phyloP scores from a whole-genome alignment of 1,140 invertebrate species.

The Whitmania pigra region DNA sequence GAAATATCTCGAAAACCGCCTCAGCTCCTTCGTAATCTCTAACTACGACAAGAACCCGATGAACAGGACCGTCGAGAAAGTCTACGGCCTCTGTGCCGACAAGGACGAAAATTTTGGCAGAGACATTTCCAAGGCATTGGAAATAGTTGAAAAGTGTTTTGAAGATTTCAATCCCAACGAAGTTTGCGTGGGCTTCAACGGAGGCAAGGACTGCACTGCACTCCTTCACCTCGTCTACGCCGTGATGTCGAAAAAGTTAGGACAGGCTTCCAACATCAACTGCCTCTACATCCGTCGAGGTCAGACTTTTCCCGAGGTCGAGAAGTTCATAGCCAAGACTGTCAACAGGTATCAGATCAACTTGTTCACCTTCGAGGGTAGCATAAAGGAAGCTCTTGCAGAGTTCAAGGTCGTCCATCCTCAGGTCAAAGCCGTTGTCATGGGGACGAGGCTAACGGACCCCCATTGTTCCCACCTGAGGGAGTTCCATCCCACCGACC shows the following conservation, averaged over 20 bases:
- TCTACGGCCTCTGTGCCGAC: constrained; percentile 30
- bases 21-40: constrained; percentile 36
- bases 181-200: constrained; percentile 81
- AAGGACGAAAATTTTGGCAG: constrained; percentile 22
- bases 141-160: constrained; percentile 32
- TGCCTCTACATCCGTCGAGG: constrained; percentile 60
- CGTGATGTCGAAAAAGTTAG: constrained; percentile 46
- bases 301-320: constrained; percentile 71
- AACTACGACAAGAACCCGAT: constrained; percentile 40
- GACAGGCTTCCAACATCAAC: constrained; percentile 45
- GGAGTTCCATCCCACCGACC: constrained; percentile 60
- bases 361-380: constrained; percentile 36
- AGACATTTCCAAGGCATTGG: constrained; percentile 30
- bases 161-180: constrained; percentile 46
- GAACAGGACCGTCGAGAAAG: constrained; percentile 30
- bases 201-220: constrained; percentile 91
- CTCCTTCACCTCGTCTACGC: constrained; percentile 63
- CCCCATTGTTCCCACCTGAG: constrained; percentile 50
- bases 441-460: constrained; percentile 75
- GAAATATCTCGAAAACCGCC: constrained; percentile 30
- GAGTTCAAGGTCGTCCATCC: constrained; percentile 52
- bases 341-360: constrained; percentile 43
- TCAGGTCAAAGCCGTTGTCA: constrained; percentile 64
- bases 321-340: constrained; percentile 63
- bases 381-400: constrained; percentile 58